Conservation (phyloP, 2,888 invertebrate genomes). For the Meliscaeva auricollis region DNA sequence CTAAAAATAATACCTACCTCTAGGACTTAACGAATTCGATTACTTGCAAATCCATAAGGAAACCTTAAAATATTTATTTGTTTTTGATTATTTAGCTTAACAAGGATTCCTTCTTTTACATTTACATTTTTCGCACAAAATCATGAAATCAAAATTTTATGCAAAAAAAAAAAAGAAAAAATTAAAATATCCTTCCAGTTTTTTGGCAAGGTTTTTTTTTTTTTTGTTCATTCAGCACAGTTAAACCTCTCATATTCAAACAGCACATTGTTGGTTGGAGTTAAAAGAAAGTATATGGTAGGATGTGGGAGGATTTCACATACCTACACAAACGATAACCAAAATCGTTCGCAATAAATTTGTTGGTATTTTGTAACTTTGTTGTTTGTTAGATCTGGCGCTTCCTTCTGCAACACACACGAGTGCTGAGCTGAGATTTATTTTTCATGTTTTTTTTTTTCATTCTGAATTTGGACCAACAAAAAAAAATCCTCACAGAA, state of each 20-base stretch:
- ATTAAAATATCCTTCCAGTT: slow-evolving; percentile 56
- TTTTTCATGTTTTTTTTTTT: slow-evolving; percentile 42
- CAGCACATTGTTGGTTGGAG: background rate
- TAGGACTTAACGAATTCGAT: too few species aligned
- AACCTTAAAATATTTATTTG: background rate
- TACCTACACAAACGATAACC: slow-evolving; percentile 44
- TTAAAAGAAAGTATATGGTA: background rate
- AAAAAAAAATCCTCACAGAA: background rate
- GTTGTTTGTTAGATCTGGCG: slow-evolving; percentile 33
- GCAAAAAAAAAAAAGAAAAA: slow-evolving; percentile 13
- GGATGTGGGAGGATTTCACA: slow-evolving; percentile 46
- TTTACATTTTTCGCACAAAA: slow-evolving; percentile 40
- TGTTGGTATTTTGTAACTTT: slow-evolving; percentile 42
- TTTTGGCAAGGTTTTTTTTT: slow-evolving; percentile 55
- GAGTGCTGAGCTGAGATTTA: slow-evolving; percentile 67
- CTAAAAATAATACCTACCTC: too few species aligned
- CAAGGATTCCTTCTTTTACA: slow-evolving; percentile 55
- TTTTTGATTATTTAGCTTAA: slow-evolving; percentile 74
- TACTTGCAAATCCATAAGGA: too few species aligned
- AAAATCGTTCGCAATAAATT: slow-evolving; percentile 67
- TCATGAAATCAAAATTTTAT: slow-evolving; percentile 31
- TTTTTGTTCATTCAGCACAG: background rate
- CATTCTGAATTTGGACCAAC: slow-evolving; percentile 35
- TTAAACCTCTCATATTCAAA: slow-evolving; percentile 1
- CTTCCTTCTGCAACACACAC: slow-evolving; percentile 13